These are phyloP conservation scores for Mallotus villosus DNA, from an alignment of 2,797 vertebrate genomes.

Conservation along the genomic window DNA sequence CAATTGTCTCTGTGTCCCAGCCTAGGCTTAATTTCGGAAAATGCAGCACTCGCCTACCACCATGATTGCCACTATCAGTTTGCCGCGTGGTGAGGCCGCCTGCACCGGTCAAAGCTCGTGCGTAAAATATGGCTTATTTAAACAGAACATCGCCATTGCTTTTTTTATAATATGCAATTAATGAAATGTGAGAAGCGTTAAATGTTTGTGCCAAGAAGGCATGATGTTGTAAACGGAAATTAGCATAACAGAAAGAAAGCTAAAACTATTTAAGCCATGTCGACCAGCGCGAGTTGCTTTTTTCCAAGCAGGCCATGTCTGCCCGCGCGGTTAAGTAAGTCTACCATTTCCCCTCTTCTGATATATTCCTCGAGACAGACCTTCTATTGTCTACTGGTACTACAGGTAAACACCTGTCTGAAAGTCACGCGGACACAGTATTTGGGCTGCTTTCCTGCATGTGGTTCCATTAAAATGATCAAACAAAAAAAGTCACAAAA, in stretches of 20 bases:
- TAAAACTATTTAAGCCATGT: no score
- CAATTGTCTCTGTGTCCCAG: constrained; percentile 18
- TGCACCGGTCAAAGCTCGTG: background rate
- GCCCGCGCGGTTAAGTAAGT: background rate
- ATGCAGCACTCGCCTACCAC: constrained; percentile 7
- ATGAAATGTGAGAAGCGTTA: no score
- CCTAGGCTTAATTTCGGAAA: constrained; percentile 29
- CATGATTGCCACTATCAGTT: constrained; percentile 1
- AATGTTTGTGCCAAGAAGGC: no score
- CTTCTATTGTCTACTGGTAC: constrained; percentile 36
- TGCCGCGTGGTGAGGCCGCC: background rate
- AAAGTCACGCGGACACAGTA: constrained; percentile 30
- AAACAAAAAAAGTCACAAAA: background rate
- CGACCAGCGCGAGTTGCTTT: no score
- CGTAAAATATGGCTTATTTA: background rate
- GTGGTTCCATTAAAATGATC: background rate
- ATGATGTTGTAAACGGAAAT: no score
- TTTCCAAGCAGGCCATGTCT: no score
- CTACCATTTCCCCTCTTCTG: constrained; percentile 13
- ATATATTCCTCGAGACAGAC: constrained; percentile 29
- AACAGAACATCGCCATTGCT: no score
- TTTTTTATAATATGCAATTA: no score
- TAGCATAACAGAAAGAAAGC: no score
- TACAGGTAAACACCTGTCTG: constrained; percentile 52
- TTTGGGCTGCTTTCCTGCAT: background rate